phyloP scores from a whole-genome alignment of 2,113 vertebrate species.

The Danionella cerebrum region DNA sequence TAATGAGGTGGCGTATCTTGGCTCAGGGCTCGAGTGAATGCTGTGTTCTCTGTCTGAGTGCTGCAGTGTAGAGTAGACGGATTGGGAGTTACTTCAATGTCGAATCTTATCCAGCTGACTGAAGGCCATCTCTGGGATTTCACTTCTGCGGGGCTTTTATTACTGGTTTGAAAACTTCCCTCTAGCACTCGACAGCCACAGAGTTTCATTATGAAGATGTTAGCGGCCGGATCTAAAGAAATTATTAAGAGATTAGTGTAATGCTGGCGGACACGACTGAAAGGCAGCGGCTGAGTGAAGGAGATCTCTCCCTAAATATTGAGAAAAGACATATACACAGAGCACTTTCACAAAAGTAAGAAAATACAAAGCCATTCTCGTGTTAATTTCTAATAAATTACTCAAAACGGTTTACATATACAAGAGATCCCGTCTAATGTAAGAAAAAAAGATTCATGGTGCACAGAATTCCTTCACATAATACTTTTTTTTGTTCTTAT shows the following conservation, averaged over 20 bases:
- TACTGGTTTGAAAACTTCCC: neutral
- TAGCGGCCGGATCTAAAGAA: neutral
- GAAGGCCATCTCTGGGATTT: conserved; percentile 11
- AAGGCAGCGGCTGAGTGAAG: too few species aligned
- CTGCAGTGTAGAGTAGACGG: neutral
- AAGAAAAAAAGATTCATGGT: too few species aligned
- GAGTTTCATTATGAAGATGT: neutral
- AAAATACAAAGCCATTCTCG: too few species aligned
- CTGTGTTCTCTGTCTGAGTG: neutral
- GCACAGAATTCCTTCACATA: too few species aligned
- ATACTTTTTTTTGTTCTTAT: too few species aligned
- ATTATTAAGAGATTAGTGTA: neutral
- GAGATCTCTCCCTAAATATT: too few species aligned
- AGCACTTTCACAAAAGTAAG: too few species aligned
- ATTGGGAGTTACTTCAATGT: conserved; percentile 5
- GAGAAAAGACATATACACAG: too few species aligned
- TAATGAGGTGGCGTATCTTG: conserved; percentile 4
- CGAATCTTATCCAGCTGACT: neutral
- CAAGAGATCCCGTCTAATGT: too few species aligned
- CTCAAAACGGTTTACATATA: too few species aligned
- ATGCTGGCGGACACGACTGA: neutral
- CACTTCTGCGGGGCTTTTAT: conserved; percentile 8
- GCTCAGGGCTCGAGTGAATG: neutral
- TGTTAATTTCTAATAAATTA: too few species aligned
- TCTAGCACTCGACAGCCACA: neutral